Conservation (phyloP, 2,888 invertebrate genomes). For the Mongoloraphidia duomilia region DNA sequence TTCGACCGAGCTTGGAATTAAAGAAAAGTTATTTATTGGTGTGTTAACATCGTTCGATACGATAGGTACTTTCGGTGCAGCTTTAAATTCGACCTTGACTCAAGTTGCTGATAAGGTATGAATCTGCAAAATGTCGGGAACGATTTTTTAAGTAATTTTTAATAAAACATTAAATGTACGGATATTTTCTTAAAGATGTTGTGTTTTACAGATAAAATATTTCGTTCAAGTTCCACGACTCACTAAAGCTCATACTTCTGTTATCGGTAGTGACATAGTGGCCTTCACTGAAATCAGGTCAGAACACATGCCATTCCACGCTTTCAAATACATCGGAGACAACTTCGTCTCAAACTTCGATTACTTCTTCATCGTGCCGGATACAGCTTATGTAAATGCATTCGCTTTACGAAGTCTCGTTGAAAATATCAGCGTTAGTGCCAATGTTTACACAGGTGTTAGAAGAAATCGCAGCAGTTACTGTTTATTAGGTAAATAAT, state of each 20-base stretch:
- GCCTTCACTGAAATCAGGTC: slow-evolving; percentile 70
- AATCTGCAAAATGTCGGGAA: slow-evolving; percentile 46
- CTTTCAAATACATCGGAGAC: slow-evolving; percentile 78
- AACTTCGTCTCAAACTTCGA: slow-evolving; percentile 83
- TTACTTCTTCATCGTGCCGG: slow-evolving; percentile 80
- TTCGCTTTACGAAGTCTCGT: slow-evolving; percentile 57
- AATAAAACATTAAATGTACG: not conserved
- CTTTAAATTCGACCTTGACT: slow-evolving; percentile 78
- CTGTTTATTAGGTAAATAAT: slow-evolving; percentile 46
- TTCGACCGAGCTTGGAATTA: slow-evolving; percentile 87
- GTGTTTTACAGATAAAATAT: slow-evolving; percentile 25
- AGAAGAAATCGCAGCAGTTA: slow-evolving; percentile 44
- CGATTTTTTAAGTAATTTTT: slow-evolving; percentile 28
- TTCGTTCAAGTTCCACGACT: slow-evolving; percentile 31
- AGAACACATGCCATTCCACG: slow-evolving; percentile 70
- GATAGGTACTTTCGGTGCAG: slow-evolving; percentile 57
- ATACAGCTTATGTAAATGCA: slow-evolving; percentile 73
- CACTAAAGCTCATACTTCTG: slow-evolving; percentile 25
- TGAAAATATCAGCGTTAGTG: slow-evolving; percentile 65
- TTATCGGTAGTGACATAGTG: slow-evolving; percentile 46
- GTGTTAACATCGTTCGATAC: slow-evolving; percentile 65
- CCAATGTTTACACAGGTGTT: slow-evolving; percentile 72
- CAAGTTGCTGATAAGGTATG: slow-evolving; percentile 71
- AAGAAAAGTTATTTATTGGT: slow-evolving; percentile 76
- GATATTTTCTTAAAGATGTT: not conserved